Evolutionary conservation across 2,888 invertebrate genomes (phyloP).

Genomic region (Shargacucullia verbasci): DNA sequence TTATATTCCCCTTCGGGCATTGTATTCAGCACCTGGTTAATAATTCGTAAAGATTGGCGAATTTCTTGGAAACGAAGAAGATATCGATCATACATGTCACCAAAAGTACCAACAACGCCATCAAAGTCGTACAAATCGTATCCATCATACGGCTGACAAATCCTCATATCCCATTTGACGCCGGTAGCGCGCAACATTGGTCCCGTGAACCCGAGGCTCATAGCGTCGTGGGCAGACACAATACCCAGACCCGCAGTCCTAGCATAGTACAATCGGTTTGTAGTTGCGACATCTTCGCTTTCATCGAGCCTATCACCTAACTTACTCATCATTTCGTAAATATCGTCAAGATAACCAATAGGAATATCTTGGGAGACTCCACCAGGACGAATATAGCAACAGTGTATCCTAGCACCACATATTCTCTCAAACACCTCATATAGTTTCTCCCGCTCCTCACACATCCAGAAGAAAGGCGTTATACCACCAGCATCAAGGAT

Average conservation of each 20-base stretch:
- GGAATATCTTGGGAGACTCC: slow-evolving; percentile 91
- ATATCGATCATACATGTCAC: slow-evolving; percentile 95
- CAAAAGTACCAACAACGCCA: slow-evolving; percentile 93
- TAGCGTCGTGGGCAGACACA: slow-evolving; percentile 92
- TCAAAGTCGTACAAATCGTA: slow-evolving; percentile 96
- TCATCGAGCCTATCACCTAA: slow-evolving; percentile 94
- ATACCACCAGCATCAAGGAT: slow-evolving; percentile 95
- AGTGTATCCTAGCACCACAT: slow-evolving; percentile 95
- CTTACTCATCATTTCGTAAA: slow-evolving; percentile 91
- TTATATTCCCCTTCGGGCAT: slow-evolving; percentile 95
- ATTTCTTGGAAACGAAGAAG: slow-evolving; percentile 91
- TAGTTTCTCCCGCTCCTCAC: slow-evolving; percentile 96
- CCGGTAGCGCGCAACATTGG: slow-evolving; percentile 95
- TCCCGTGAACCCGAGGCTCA: slow-evolving; percentile 91
- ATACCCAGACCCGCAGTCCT: slow-evolving; percentile 93
- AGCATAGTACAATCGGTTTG: slow-evolving; percentile 91
- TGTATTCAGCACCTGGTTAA: slow-evolving; percentile 94
- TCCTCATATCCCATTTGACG: slow-evolving; percentile 96
- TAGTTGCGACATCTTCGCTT: slow-evolving; percentile 93
- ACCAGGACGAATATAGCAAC: slow-evolving; percentile 94
- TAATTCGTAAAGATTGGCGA: slow-evolving; percentile 93
- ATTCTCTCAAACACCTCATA: slow-evolving; percentile 95
- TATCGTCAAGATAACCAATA: slow-evolving; percentile 93
- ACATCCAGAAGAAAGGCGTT: slow-evolving; percentile 97
- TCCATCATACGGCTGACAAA: slow-evolving; percentile 94